These are phyloP conservation scores for Nasua narica DNA, from an alignment of 2,797 vertebrate species.

Conservation along the genomic window DNA sequence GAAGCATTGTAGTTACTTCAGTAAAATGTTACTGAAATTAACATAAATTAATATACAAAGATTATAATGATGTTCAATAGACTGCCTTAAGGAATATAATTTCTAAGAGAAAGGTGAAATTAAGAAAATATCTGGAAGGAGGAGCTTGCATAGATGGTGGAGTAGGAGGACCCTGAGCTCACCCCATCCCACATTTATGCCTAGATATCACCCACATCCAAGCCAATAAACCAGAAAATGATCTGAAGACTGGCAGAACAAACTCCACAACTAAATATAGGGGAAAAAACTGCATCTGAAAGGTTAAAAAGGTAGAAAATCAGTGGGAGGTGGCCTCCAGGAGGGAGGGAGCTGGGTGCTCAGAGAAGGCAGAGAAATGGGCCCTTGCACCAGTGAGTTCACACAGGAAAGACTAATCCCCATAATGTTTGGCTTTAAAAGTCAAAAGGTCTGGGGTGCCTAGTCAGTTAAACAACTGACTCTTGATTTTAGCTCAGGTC, in stretches of 20 bases:
- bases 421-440: not conserved
- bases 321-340: not conserved
- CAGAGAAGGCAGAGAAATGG: not conserved
- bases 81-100: slow-evolving; percentile 47
- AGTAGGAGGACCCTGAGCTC: not conserved
- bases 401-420: not conserved
- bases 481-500: not conserved
- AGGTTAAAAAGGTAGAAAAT: not conserved
- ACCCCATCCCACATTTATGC: not conserved
- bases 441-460: not conserved
- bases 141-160: not conserved
- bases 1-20: not conserved
- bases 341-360: not conserved
- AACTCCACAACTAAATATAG: not conserved
- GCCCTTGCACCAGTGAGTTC: not conserved
- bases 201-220: not conserved
- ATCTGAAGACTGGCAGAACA: not conserved
- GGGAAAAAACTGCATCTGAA: not conserved
- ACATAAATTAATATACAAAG: slow-evolving; percentile 69
- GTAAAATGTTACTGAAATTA: slow-evolving; percentile 65
- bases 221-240: not conserved
- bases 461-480: not conserved
- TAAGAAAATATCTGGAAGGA: slow-evolving; percentile 43
- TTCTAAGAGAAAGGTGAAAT: slow-evolving; percentile 58
- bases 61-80: slow-evolving; percentile 68